These are phyloP conservation scores for Corapipo altera DNA, from an alignment of 2,113 vertebrate genomes.

Conservation along the genomic window DNA sequence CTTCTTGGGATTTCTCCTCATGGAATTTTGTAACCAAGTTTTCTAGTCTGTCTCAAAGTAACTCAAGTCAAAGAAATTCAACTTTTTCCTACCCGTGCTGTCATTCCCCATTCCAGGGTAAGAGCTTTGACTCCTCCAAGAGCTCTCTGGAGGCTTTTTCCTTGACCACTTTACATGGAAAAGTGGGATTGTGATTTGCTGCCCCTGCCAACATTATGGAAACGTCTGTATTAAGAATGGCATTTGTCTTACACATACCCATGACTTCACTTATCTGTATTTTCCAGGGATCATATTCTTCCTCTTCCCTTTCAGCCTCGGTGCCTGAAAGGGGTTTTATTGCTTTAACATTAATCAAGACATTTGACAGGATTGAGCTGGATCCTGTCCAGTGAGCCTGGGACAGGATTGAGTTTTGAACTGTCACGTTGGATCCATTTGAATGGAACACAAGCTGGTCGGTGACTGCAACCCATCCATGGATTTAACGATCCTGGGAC, in stretches of 20 bases:
- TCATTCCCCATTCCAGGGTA: background rate
- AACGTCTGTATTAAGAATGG: background rate
- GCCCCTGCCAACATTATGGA: background rate
- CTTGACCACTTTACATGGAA: background rate
- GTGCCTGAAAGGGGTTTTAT: conserved; percentile 13
- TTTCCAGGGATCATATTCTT: conserved; percentile 18
- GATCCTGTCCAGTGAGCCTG: background rate
- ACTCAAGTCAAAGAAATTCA: background rate
- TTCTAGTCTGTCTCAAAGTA: background rate
- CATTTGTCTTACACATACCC: background rate
- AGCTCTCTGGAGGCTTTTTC: background rate
- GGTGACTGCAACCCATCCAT: background rate
- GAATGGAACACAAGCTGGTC: background rate
- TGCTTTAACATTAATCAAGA: background rate
- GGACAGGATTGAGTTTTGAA: background rate
- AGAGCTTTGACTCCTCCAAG: background rate
- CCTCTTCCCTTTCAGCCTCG: background rate
- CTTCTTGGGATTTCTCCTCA: background rate
- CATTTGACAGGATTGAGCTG: background rate
- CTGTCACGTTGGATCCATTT: background rate
- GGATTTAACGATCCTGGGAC: background rate
- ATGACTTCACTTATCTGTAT: background rate
- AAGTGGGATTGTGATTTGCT: background rate
- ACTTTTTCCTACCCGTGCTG: background rate
- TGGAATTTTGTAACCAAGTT: background rate